These are phyloP conservation scores for Tenthredo scrophulariae DNA, from an alignment of 2,888 invertebrate species.

Conservation along the genomic window DNA sequence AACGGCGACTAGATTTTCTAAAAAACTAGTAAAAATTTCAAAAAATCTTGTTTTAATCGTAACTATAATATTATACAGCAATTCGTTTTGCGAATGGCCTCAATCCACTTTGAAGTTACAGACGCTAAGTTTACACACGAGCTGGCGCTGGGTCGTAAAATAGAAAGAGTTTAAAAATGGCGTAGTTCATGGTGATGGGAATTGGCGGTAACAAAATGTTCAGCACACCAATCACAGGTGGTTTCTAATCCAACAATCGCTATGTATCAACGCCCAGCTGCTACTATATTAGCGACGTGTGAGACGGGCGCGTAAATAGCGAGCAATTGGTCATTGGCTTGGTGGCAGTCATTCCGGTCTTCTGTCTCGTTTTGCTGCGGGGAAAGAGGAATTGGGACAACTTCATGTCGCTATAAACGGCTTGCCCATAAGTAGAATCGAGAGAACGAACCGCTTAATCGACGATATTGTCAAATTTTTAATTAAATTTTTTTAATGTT, in stretches of 20 bases:
- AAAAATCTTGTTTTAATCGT: background rate
- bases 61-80: background rate
- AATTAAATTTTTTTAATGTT: conserved; percentile 45
- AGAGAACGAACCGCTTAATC: conserved; percentile 24
- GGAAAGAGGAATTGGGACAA: conserved; percentile 18
- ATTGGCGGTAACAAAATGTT: conserved; percentile 36
- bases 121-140: background rate
- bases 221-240: conserved; percentile 41
- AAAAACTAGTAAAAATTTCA: background rate
- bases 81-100: background rate
- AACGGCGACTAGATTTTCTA: background rate
- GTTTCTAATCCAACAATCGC: conserved; percentile 36
- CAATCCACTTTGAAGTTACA: background rate
- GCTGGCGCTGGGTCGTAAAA: background rate
- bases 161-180: conserved; percentile 16
- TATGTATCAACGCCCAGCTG: conserved; percentile 39
- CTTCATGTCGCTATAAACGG: conserved; percentile 8
- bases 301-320: conserved; percentile 35
- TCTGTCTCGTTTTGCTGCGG: background rate
- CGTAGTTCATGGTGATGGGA: background rate
- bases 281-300: conserved; percentile 21
- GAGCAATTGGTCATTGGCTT: conserved; percentile 36
- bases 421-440: background rate
- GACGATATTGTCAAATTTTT: conserved; percentile 41
- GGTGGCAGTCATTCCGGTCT: conserved; percentile 6